phyloP scores from a whole-genome alignment of 1,140 invertebrate genomes.

The Trachelipus rathkii region DNA sequence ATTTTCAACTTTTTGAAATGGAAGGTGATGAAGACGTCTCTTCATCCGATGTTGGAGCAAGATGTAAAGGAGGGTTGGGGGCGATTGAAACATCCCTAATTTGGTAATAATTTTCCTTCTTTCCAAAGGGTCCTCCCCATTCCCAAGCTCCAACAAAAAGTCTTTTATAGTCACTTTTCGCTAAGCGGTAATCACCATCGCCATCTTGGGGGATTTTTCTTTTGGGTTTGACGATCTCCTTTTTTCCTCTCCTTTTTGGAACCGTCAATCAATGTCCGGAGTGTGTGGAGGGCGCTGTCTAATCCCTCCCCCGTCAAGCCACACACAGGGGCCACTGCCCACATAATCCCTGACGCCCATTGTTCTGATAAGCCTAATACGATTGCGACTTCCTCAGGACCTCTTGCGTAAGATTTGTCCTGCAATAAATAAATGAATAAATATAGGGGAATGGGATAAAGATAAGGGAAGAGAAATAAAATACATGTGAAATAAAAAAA shows the following conservation, averaged over 20 bases:
- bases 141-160: not conserved
- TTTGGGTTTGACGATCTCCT: not conserved
- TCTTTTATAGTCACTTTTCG: too few species aligned
- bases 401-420: not conserved
- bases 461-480: too few species aligned
- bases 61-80: not conserved
- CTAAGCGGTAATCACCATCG: not conserved
- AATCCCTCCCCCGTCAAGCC: slow-evolving; percentile 40
- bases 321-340: slow-evolving; percentile 38
- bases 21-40: not conserved
- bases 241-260: slow-evolving; percentile 27
- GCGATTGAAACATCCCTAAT: not conserved
- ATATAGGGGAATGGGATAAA: too few species aligned
- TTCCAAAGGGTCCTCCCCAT: not conserved
- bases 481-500: too few species aligned
- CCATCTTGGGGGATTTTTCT: not conserved
- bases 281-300: slow-evolving; percentile 33
- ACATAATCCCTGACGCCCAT: slow-evolving; percentile 40
- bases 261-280: slow-evolving; percentile 34
- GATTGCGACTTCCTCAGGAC: slow-evolving; percentile 29
- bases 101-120: too few species aligned
- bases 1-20: too few species aligned
- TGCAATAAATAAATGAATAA: too few species aligned
- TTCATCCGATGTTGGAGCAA: not conserved
- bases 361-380: slow-evolving; percentile 34